These are phyloP conservation scores for Diceros bicornis DNA, from an alignment of 2,797 vertebrate species.

Conservation along the genomic window DNA sequence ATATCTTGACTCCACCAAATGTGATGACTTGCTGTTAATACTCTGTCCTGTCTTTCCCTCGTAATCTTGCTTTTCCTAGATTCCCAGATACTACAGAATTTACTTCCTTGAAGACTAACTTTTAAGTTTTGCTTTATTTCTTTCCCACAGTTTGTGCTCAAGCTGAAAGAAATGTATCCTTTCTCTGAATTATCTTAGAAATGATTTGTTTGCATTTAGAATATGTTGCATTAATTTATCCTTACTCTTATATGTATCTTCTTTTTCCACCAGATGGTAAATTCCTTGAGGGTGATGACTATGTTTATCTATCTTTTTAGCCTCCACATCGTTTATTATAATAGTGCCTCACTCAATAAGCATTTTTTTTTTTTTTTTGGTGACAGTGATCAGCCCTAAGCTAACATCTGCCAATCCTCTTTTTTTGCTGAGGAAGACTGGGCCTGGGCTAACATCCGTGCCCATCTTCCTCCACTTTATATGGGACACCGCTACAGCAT, in stretches of 20 bases:
- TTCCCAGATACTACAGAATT: neutral
- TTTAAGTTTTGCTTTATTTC: constrained; percentile 59
- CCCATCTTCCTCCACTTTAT: too few species aligned
- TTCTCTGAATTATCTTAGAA: neutral
- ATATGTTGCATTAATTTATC: neutral
- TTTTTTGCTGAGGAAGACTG: too few species aligned
- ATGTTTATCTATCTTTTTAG: neutral
- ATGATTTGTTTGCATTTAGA: constrained; percentile 46
- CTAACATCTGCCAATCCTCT: too few species aligned
- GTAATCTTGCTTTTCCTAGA: neutral
- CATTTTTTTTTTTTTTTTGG: neutral
- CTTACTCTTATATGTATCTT: neutral
- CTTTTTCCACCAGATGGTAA: neutral
- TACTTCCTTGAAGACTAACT: neutral
- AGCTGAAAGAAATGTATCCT: neutral
- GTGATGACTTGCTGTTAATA: neutral
- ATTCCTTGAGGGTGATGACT: constrained; percentile 5
- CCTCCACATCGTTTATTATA: neutral
- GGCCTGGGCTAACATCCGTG: too few species aligned
- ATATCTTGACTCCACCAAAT: neutral
- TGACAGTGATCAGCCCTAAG: too few species aligned
- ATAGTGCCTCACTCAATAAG: neutral
- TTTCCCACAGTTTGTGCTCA: neutral
- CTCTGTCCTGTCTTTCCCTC: neutral
- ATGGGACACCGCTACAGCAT: too few species aligned